Conservation (phyloP, 2,888 invertebrate species). For the Caenorhabditis sp. region DNA sequence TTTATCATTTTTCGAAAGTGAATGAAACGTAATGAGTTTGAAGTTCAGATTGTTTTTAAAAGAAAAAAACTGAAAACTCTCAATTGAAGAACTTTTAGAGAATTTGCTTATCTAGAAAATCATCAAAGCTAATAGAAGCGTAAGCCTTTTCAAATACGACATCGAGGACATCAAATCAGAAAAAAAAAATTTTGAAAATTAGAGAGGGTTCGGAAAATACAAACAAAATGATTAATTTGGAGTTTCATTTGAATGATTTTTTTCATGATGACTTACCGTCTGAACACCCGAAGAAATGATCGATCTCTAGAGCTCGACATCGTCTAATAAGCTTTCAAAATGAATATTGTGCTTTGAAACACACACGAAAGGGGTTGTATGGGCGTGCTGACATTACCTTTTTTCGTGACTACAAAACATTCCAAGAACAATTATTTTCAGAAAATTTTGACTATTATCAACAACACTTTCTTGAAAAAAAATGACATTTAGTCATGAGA, state of each 20-base stretch:
- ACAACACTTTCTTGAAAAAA: neutral
- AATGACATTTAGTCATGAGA: too few species aligned
- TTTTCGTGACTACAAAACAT: neutral
- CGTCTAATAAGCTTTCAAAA: neutral
- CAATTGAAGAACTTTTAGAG: too few species aligned
- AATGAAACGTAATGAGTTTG: neutral
- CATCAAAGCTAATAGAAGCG: too few species aligned
- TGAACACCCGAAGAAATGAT: conserved; percentile 6
- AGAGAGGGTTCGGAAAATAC: too few species aligned
- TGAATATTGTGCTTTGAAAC: neutral
- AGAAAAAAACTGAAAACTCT: neutral
- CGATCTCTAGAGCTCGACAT: neutral
- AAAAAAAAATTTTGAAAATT: too few species aligned
- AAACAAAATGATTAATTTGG: too few species aligned
- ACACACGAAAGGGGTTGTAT: neutral
- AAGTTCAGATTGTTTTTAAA: neutral
- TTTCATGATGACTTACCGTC: conserved; percentile 6
- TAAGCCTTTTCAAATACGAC: too few species aligned
- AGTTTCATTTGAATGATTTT: too few species aligned
- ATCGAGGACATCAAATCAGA: too few species aligned
- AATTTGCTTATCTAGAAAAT: too few species aligned
- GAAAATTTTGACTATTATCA: conserved; percentile 10
- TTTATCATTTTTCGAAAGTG: neutral
- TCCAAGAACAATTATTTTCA: too few species aligned
- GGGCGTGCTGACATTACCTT: conserved; percentile 9